These are phyloP conservation scores for Mystacides longicornis DNA, from an alignment of 2,888 invertebrate species.

Conservation along the genomic window DNA sequence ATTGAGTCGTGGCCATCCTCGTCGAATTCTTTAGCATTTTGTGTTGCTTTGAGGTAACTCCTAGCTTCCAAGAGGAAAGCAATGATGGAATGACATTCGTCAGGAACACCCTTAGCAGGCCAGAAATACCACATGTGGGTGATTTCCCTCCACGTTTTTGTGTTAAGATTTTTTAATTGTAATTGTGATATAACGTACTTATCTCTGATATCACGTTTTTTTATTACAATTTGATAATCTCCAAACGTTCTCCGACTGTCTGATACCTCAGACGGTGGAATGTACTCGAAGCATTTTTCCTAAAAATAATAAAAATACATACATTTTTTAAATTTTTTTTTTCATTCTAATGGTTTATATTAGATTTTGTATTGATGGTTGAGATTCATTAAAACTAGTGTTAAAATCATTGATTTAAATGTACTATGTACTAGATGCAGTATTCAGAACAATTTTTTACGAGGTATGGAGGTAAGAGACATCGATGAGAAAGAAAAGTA, in stretches of 20 bases:
- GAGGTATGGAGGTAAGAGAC: too few species aligned
- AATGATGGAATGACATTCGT: constrained; percentile 74
- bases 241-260: constrained; percentile 83
- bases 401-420: too few species aligned
- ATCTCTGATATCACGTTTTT: constrained; percentile 82
- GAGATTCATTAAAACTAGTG: too few species aligned
- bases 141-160: constrained; percentile 78
- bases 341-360: background rate
- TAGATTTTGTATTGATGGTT: background rate
- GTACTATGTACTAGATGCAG: too few species aligned
- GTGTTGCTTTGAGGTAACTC: constrained; percentile 45
- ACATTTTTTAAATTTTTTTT: background rate
- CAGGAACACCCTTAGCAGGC: constrained; percentile 83
- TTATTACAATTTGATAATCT: constrained; percentile 80
- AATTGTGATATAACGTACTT: constrained; percentile 85
- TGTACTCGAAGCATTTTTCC: constrained; percentile 87
- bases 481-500: too few species aligned
- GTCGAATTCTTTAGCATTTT: constrained; percentile 47
- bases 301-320: constrained; percentile 31
- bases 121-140: constrained; percentile 93
- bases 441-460: too few species aligned
- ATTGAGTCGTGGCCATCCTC: constrained; percentile 38
- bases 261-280: constrained; percentile 85
- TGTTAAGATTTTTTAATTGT: constrained; percentile 73
- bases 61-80: constrained; percentile 84